Evolutionary conservation across 1,140 invertebrate genomes (phyloP), one percentile per base, ranked within the genome.

Genomic region (Drosophila mauritiana): DNA sequence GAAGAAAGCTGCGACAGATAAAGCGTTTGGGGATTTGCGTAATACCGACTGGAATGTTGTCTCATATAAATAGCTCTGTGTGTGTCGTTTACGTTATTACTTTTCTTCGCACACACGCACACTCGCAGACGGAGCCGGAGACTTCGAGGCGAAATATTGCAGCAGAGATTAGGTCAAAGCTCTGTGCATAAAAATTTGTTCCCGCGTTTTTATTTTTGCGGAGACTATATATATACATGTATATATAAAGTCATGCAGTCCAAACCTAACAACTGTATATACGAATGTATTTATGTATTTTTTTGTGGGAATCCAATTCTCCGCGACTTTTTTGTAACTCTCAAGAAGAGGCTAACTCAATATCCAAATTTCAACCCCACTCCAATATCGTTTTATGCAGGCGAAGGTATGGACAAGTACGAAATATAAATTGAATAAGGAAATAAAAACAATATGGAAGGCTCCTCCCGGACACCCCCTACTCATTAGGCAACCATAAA

Each of bases 1-100:
- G 83, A 86, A 88, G 83, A 86, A 86, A 86, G 83, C 83, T 86
- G 85, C 83, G 83, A 86, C 83, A 86, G 83, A 75, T 88, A 86
- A 86, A 86, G 83, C 83, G 80, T 88, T 86, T 77, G 76, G 83
- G 80, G 83, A 86, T 86, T 86, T 86, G 83, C 79, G 83, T 86
- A 86, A 86, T 88, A 83, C 83, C 83, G 72, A 86, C 83, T 88
- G 79, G 83, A 86, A 88, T 86, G 79, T 86, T 86, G 83, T 86
- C 79, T 88, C 83, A 86, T 83, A 86, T 86, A 86, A 86, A 86
- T 86, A 86, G 83, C 83, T 88, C 69, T 51, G 12, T 80, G 13
- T 82, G 40, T 74, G 80, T 75, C 81, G 85, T 85, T 85, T 85
- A 85, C 85, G 81, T 85, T 85, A 85, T 85, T 85, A 85, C 81